phyloP scores from a whole-genome alignment of 2,113 vertebrate species.

The Craseonycteris thonglongyai region DNA sequence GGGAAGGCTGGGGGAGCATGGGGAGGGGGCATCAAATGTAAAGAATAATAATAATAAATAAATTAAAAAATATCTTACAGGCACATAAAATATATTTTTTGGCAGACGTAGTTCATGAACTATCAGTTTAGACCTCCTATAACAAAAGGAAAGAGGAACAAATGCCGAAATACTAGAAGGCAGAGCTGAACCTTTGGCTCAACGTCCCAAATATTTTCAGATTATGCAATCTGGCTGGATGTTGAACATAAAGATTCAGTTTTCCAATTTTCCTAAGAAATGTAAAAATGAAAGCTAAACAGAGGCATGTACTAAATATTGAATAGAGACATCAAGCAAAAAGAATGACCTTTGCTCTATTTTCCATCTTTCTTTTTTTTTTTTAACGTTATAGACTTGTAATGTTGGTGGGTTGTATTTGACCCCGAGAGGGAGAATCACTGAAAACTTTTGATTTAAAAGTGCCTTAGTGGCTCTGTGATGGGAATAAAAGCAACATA shows the following conservation, averaged over 20 bases:
- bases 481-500: not conserved
- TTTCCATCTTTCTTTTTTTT: not conserved
- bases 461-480: not conserved
- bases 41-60: too few species aligned
- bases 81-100: not conserved
- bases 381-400: not conserved
- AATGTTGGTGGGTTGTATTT: not conserved
- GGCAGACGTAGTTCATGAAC: not conserved
- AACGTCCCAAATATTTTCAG: constrained; percentile 60
- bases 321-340: not conserved
- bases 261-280: not conserved
- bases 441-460: constrained; percentile 14
- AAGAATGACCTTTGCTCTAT: not conserved
- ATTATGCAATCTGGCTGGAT: not conserved
- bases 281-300: not conserved
- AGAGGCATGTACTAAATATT: not conserved
- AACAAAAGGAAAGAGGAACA: constrained; percentile 37
- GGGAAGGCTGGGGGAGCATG: too few species aligned
- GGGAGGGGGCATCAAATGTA: too few species aligned
- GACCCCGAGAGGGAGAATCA: not conserved
- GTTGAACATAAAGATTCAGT: not conserved
- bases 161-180: constrained; percentile 32
- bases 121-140: not conserved
- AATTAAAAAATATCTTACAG: not conserved
- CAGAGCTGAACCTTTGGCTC: constrained; percentile 3